Percentiles rank a stretch among this genome's conserved stretches.
Evolutionary conservation across 2,888 invertebrate species (phyloP).

Genomic region (Epinotia bilunana): DNA sequence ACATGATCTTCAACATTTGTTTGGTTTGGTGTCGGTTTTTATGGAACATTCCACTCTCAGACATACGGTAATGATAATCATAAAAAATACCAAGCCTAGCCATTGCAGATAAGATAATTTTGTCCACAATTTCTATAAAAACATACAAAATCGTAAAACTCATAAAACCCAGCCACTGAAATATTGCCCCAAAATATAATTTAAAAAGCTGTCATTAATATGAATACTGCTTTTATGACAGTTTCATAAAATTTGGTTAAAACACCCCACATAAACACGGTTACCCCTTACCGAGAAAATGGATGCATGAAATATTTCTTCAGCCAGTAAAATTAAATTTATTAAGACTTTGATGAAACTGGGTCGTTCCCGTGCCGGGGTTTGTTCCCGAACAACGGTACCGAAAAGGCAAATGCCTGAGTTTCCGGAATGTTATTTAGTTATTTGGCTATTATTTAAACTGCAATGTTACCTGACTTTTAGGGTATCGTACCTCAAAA

Average conservation of each 20-base stretch:
- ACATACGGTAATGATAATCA: too few species aligned
- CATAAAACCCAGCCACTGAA: slow-evolving; percentile 1
- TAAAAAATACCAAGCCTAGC: too few species aligned
- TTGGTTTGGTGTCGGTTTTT: too few species aligned
- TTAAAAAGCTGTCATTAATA: slow-evolving; percentile 24
- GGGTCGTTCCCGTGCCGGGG: slow-evolving; percentile 3
- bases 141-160: not conserved
- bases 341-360: slow-evolving; percentile 26
- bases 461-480: too few species aligned
- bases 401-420: not conserved
- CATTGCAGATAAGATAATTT: too few species aligned
- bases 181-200: slow-evolving; percentile 19
- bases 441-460: not conserved
- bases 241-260: slow-evolving; percentile 27
- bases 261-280: too few species aligned
- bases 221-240: slow-evolving; percentile 11
- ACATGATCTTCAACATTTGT: too few species aligned
- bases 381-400: slow-evolving; percentile 9
- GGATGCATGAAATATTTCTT: slow-evolving; percentile 21
- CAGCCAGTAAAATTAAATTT: slow-evolving; percentile 24
- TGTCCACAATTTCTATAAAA: not conserved
- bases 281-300: not conserved
- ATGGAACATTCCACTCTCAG: too few species aligned
- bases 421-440: not conserved
- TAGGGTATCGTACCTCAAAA: too few species aligned